These are phyloP conservation scores for Drosophila neonasuta DNA, from an alignment of 2,888 invertebrate species.

Conservation along the genomic window DNA sequence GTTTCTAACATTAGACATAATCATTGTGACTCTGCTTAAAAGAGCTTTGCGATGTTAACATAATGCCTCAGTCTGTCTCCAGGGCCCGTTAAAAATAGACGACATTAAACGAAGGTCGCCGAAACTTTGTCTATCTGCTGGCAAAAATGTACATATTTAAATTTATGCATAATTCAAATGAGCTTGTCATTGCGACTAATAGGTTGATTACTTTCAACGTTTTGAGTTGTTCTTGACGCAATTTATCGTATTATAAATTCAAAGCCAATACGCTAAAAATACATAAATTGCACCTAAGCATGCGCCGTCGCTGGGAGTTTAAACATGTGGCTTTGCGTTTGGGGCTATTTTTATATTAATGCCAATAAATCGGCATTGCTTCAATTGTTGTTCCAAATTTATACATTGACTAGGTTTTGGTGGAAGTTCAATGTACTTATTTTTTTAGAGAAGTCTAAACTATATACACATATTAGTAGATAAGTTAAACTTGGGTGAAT, in stretches of 20 bases:
- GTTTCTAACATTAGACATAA: not conserved
- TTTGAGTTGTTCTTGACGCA: slow-evolving; percentile 8
- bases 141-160: slow-evolving; percentile 28
- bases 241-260: slow-evolving; percentile 43
- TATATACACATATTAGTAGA: too few relatives aligned
- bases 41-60: not conserved
- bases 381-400: not conserved
- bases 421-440: not conserved
- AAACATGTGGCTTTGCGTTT: slow-evolving; percentile 23
- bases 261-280: slow-evolving; percentile 48
- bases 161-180: slow-evolving; percentile 67
- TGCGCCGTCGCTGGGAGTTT: slow-evolving; percentile 3
- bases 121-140: slow-evolving; percentile 49
- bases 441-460: too few relatives aligned
- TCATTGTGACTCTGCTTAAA: not conserved
- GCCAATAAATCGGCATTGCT: not conserved
- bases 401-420: not conserved
- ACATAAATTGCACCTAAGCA: slow-evolving; percentile 8
- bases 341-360: slow-evolving; percentile 1
- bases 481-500: too few relatives aligned
- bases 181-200: slow-evolving; percentile 22
- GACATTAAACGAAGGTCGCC: slow-evolving; percentile 22
- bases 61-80: not conserved
- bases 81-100: slow-evolving; percentile 49
- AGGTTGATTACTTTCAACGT: slow-evolving; percentile 2